Base-by-base conservation (phyloP, 1,140 invertebrate genomes). In the Halesus radiatus region DNA sequence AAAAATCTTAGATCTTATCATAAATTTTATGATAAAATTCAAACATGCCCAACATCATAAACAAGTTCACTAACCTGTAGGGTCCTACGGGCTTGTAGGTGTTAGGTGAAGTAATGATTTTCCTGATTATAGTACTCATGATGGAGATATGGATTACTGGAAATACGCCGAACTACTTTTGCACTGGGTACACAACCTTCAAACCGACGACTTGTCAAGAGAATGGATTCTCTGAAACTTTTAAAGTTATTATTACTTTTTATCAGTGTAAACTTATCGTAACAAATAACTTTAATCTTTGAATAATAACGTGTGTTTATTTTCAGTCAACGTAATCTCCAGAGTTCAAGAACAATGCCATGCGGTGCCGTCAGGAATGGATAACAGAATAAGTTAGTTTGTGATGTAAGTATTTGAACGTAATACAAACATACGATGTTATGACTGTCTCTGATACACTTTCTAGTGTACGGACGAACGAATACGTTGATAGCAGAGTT, bases 1-100 rank as follows among this genome's bases (percentile, higher is more conserved):
- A 7, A 4, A 37, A 37, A 37, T 8, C 32, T 37, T 37, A 37
- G 32, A 37, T 7, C 32, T 37, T 37, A 37, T 6, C 3, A 37
- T 37, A 37, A 37, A 37, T 29, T 2, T 29, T 29, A 5, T 29
- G 26, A 29, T 5, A 8, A 45, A 10, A 13, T 13, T 45, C 37
- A 4, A 6, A 8, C 3, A 4, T 37, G 3, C 32, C 3, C 32
- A 10, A 45, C 13, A 13, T 45, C 8, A 45, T 45, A 13, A 45
- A 45, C 37, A 45, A 45, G 10, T 45, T 45, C 37, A 74, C 52
- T 64, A 77, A 83, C 82, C 82, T 83, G 80, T 83, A 83, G 22
- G 82, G 82, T 20, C 82, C 82, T 6, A 79, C 82, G 1, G 82
- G 82, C 58, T 58, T 80, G 72, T 83, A 83, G 20, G 76, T 70